Conservation (phyloP, 2,797 vertebrate genomes). For the Cossypha dichroa region DNA sequence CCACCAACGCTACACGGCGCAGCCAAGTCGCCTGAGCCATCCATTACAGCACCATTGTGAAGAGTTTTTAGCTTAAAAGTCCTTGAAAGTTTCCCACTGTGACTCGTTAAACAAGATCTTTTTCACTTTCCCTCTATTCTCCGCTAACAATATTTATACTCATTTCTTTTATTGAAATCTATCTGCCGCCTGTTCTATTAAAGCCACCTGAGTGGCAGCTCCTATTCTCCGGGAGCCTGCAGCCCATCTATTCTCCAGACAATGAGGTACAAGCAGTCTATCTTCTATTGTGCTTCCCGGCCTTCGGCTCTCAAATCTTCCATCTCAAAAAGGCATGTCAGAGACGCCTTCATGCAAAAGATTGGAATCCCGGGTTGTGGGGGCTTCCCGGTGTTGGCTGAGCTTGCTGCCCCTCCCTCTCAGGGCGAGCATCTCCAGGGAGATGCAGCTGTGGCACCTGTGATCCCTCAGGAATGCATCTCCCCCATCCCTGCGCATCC, state of each 20-base stretch:
- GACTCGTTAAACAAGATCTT: conserved; percentile 61
- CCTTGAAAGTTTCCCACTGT: conserved; percentile 68
- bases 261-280: conserved; percentile 55
- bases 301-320: conserved; percentile 46
- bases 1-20: rapidly evolving
- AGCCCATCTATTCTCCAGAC: conserved; percentile 81
- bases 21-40: not conserved
- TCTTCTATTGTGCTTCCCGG: conserved; percentile 43
- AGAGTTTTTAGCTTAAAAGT: conserved; percentile 51
- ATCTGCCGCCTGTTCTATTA: conserved; percentile 69
- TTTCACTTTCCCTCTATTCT: conserved; percentile 61
- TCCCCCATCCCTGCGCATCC: rapidly evolving
- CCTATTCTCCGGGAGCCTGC: conserved; percentile 76
- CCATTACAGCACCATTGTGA: conserved; percentile 18
- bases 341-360: not conserved
- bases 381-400: rapidly evolving
- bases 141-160: conserved; percentile 77
- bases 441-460: not conserved
- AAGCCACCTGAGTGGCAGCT: conserved; percentile 70
- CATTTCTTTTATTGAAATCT: conserved; percentile 78
- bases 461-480: not conserved
- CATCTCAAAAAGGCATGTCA: conserved; percentile 37
- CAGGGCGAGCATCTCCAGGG: rapidly evolving
- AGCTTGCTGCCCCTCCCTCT: not conserved
- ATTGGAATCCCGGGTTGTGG: not conserved